phyloP scores from a whole-genome alignment of 2,797 vertebrate species.

The Nyctalus aviator region DNA sequence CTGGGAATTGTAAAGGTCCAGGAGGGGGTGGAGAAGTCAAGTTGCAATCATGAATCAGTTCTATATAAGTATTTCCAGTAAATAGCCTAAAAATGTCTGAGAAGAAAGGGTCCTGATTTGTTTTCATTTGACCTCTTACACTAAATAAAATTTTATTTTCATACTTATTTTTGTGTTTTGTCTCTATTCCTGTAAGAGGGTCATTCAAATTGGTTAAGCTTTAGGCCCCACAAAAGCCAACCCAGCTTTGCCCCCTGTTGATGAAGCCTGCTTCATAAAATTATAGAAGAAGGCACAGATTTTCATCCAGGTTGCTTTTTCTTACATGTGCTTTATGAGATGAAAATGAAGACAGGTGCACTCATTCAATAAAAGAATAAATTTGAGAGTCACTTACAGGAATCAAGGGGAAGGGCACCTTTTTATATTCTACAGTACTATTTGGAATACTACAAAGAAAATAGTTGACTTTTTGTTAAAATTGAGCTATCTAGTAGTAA shows the following conservation, averaged over 20 bases:
- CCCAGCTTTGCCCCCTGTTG: background rate
- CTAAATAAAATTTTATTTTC: conserved; percentile 43
- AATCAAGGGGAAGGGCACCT: background rate
- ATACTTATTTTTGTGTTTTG: background rate
- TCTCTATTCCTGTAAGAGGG: background rate
- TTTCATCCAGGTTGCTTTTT: background rate
- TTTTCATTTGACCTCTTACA: conserved; percentile 4
- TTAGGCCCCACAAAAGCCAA: background rate
- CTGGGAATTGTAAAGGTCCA: background rate
- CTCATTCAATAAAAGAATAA: background rate
- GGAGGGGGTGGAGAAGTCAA: background rate
- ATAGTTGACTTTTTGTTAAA: background rate
- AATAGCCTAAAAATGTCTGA: background rate
- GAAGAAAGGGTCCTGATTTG: background rate
- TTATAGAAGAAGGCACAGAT: background rate
- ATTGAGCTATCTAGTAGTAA: background rate
- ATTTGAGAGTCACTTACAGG: background rate
- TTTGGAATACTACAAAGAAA: background rate
- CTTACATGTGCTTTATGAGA: background rate
- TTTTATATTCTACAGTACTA: background rate
- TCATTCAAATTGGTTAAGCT: background rate
- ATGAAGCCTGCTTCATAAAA: background rate
- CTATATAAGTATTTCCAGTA: background rate
- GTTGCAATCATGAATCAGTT: background rate
- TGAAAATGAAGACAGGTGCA: background rate